Percentiles rank a stretch among this genome's conserved stretches.
Evolutionary conservation across 2,797 vertebrate species (phyloP).

Genomic region (Pipistrellus pygmaeus): DNA sequence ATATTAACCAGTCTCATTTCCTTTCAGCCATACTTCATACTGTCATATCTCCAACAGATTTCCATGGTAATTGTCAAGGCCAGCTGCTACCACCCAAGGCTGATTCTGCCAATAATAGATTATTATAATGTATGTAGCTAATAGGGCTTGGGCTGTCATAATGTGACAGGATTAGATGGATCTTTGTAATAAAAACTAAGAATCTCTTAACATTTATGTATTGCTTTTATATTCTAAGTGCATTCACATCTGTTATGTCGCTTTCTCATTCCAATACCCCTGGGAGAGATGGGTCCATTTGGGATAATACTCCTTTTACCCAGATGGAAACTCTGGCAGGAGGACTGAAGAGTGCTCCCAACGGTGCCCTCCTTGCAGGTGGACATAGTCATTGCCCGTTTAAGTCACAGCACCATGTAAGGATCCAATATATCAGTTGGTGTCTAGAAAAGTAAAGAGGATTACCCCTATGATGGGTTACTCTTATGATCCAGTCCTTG

Average conservation of each 20-base stretch:
- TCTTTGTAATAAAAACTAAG: slow-evolving; percentile 75
- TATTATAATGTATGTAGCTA: slow-evolving; percentile 73
- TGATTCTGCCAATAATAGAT: slow-evolving; percentile 71
- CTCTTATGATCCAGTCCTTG: background rate
- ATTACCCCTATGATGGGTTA: background rate
- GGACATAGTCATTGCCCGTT: background rate
- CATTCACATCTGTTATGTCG: slow-evolving; percentile 61
- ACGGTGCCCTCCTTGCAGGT: background rate
- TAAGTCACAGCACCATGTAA: background rate
- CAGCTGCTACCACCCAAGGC: slow-evolving; percentile 73
- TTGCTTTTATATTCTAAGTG: slow-evolving; percentile 69
- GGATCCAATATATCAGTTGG: background rate
- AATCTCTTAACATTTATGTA: slow-evolving; percentile 66
- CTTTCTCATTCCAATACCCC: slow-evolving; percentile 50
- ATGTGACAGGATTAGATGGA: slow-evolving; percentile 70
- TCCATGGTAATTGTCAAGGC: slow-evolving; percentile 46
- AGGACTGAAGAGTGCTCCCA: background rate
- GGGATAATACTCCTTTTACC: slow-evolving; percentile 46
- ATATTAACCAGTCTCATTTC: background rate
- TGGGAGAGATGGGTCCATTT: slow-evolving; percentile 24
- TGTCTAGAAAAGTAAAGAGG: background rate
- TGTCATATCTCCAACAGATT: slow-evolving; percentile 29
- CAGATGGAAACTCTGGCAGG: slow-evolving; percentile 14
- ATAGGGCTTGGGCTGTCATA: slow-evolving; percentile 68
- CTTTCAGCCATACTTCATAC: slow-evolving; percentile 13